phyloP scores from a whole-genome alignment of 2,888 invertebrate species.

The Calameuta idolon region DNA sequence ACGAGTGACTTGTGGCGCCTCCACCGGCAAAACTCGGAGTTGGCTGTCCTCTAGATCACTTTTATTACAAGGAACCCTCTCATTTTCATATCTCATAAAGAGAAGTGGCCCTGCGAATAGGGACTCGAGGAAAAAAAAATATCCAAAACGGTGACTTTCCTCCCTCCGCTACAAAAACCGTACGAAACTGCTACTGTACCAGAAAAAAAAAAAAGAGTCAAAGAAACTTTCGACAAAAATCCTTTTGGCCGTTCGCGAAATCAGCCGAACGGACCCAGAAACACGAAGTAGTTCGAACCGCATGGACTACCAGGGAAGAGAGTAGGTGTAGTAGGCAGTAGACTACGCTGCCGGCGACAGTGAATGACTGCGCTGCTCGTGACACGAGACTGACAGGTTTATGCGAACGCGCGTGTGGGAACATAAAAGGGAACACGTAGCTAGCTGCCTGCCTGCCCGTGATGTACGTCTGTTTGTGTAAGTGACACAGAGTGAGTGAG shows the following conservation, averaged over 20 bases:
- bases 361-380: conserved; percentile 66
- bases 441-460: conserved; percentile 53
- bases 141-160: no score
- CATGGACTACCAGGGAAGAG: no score
- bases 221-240: neutral
- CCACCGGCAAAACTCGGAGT: conserved; percentile 58
- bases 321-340: no score
- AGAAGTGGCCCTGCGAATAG: conserved; percentile 6
- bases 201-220: neutral
- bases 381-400: conserved; percentile 68
- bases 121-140: neutral
- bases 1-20: conserved; percentile 67
- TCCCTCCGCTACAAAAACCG: no score
- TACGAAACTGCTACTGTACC: no score
- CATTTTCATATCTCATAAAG: conserved; percentile 67
- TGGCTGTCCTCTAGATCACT: conserved; percentile 66
- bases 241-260: no score
- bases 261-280: no score
- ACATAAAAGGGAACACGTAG: conserved; percentile 63
- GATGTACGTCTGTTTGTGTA: conserved; percentile 67
- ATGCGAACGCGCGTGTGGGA: conserved; percentile 64
- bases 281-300: no score
- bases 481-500: conserved; percentile 65
- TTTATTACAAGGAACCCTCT: conserved; percentile 64
- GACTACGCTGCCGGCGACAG: conserved; percentile 55